These are phyloP conservation scores for Lycia hirtaria DNA, from an alignment of 2,888 invertebrate genomes.

Conservation along the genomic window DNA sequence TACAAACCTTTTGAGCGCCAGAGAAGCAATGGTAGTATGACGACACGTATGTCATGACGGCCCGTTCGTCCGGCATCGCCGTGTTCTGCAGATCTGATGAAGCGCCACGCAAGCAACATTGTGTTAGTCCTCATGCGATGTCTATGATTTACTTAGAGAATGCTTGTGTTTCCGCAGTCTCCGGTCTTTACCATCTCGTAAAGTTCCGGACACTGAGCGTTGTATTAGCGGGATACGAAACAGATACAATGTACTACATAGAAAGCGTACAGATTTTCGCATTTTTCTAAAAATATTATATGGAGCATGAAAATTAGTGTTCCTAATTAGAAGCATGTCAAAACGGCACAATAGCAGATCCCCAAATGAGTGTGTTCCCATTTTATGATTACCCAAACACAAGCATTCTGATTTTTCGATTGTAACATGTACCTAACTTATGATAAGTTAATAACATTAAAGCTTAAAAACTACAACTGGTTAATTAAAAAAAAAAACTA, in stretches of 20 bases:
- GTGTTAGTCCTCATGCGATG: conserved; percentile 79
- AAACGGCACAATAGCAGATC: conserved; percentile 33
- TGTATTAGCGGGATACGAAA: conserved; percentile 25
- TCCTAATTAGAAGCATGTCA: conserved; percentile 40
- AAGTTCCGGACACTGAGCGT: conserved; percentile 17
- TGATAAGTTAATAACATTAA: conserved; percentile 64
- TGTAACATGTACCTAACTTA: conserved; percentile 53
- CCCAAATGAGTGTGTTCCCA: conserved; percentile 29
- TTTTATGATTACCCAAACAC: conserved; percentile 49
- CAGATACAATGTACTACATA: conserved; percentile 27
- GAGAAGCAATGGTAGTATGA: conserved; percentile 99
- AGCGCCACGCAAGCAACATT: conserved; percentile 79
- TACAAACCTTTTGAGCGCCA: conserved; percentile 98
- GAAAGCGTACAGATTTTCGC: conserved; percentile 40
- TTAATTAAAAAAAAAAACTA: conserved; percentile 31
- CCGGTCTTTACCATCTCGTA: conserved; percentile 8
- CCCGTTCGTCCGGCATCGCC: conserved; percentile 99
- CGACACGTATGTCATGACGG: conserved; percentile 99
- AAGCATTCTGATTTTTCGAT: conserved; percentile 53
- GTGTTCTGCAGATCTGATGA: conserved; percentile 97
- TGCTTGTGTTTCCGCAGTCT: conserved; percentile 51
- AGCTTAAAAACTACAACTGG: conserved; percentile 49
- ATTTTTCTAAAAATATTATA: conserved; percentile 42
- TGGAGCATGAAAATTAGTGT: conserved; percentile 49
- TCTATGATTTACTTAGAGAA: conserved; percentile 54